Conservation (phyloP, 1,140 invertebrate species). For the Sitophilus oryzae region DNA sequence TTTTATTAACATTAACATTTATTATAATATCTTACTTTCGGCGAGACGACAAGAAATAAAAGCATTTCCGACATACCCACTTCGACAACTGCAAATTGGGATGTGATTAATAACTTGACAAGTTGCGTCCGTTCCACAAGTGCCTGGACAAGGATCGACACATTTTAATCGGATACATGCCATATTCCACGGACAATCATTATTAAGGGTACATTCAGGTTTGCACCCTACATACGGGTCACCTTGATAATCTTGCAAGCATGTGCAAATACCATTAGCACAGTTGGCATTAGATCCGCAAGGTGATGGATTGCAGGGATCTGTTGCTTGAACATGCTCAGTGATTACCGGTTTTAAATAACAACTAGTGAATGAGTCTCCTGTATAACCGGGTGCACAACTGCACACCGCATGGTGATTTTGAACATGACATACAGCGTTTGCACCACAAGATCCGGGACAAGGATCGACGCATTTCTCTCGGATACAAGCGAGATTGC, state of each 20-base stretch:
- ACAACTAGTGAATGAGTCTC: conserved; percentile 68
- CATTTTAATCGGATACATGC: conserved; percentile 58
- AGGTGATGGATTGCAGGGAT: conserved; percentile 65
- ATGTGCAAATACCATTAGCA: conserved; percentile 57
- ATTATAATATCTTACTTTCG: conserved; percentile 10
- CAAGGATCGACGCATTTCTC: conserved; percentile 66
- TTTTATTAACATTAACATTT: not conserved
- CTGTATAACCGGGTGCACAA: conserved; percentile 60
- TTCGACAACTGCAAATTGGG: conserved; percentile 59
- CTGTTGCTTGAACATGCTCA: conserved; percentile 38
- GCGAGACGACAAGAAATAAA: conserved; percentile 59
- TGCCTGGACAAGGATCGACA: conserved; percentile 55
- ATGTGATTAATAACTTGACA: conserved; percentile 63
- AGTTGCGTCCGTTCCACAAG: conserved; percentile 61
- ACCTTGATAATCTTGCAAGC: conserved; percentile 54
- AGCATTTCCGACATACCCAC: conserved; percentile 64
- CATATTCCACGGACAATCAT: conserved; percentile 52
- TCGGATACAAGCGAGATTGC: conserved; percentile 59
- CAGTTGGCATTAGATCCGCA: conserved; percentile 67
- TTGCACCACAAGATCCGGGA: conserved; percentile 63
- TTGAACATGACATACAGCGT: conserved; percentile 61
- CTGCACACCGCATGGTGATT: conserved; percentile 65
- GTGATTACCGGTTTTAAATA: conserved; percentile 45
- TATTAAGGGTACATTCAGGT: conserved; percentile 56
- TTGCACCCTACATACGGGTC: conserved; percentile 56